Percentiles rank a stretch among this genome's conserved stretches.
These are phyloP conservation scores for Tympanoctomys barrerae DNA, from an alignment of 2,797 vertebrate genomes.

Conservation along the genomic window DNA sequence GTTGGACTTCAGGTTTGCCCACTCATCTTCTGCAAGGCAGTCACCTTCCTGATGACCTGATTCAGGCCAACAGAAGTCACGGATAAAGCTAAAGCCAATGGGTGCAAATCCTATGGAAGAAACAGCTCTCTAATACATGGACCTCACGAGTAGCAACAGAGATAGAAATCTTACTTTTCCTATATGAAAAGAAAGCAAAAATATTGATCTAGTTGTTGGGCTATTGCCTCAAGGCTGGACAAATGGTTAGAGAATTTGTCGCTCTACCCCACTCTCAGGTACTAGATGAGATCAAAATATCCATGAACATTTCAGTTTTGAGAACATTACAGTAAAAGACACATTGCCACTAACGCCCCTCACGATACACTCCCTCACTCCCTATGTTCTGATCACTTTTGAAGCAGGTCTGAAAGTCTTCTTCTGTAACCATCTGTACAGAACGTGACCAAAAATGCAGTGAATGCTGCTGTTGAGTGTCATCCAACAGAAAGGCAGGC, in stretches of 20 bases:
- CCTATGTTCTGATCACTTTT: background rate
- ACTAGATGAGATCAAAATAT: background rate
- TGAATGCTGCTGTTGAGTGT: background rate
- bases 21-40: background rate
- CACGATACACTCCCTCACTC: background rate
- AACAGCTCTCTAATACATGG: background rate
- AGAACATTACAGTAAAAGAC: background rate
- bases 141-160: background rate
- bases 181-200: background rate
- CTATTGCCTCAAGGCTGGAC: background rate
- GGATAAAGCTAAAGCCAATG: constrained; percentile 18
- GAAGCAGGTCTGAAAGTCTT: background rate
- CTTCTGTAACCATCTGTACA: background rate
- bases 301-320: background rate
- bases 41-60: background rate
- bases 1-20: background rate
- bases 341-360: background rate
- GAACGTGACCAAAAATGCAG: background rate
- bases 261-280: background rate
- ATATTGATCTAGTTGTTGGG: background rate
- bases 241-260: background rate
- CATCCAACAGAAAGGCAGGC: background rate
- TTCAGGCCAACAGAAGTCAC: background rate
- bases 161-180: background rate
- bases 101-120: background rate